A percentile compares a stretch with the other conserved stretches of the same genome.
Evolutionary conservation across 2,113 vertebrate genomes (phyloP).

Genomic region (Empidonax traillii): DNA sequence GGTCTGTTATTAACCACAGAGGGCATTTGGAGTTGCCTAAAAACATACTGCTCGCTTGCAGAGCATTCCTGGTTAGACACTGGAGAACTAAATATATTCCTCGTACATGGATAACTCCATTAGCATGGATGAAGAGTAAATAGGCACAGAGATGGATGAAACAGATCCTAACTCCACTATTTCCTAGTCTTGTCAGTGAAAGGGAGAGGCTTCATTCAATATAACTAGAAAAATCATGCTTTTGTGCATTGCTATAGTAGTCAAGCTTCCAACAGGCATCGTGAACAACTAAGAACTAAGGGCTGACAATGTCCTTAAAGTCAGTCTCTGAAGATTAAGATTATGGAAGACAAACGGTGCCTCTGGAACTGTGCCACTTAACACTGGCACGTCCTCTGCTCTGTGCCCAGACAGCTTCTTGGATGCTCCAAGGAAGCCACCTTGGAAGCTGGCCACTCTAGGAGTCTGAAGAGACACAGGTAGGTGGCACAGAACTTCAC

Average conservation of each 20-base stretch:
- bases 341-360: background rate
- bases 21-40: background rate
- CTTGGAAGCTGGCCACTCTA: background rate
- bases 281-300: background rate
- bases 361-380: background rate
- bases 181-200: background rate
- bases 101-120: background rate
- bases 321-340: background rate
- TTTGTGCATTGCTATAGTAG: background rate
- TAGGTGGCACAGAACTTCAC: background rate
- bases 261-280: fast-evolving
- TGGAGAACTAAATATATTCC: background rate
- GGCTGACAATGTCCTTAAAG: background rate
- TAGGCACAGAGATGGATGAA: background rate
- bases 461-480: background rate
- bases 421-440: background rate
- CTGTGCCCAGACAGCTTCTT: background rate
- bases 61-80: background rate
- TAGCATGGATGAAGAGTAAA: background rate
- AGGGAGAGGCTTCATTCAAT: background rate
- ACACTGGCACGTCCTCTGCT: background rate
- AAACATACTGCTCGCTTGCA: background rate
- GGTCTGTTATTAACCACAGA: background rate
- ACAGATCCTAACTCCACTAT: background rate
- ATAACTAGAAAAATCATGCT: background rate